These are phyloP conservation scores for Halichondria panicea DNA, from an alignment of 37 sponge, comb jelly and placozoan genomes.

Conservation along the genomic window DNA sequence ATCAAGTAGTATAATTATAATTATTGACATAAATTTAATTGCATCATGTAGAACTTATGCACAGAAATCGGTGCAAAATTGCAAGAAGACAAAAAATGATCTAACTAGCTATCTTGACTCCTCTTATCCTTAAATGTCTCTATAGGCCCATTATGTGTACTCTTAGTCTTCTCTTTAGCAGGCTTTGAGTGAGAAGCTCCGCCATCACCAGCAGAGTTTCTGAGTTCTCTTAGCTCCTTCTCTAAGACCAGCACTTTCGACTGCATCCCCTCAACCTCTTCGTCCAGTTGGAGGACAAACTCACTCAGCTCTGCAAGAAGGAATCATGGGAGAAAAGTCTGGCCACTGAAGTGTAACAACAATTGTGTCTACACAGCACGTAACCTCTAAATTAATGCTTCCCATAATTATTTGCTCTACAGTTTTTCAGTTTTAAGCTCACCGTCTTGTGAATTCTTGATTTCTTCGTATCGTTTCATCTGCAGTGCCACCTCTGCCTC, in stretches of 20 bases:
- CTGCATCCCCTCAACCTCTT: constrained; percentile 82
- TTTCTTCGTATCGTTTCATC: constrained; percentile 80
- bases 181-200: background rate
- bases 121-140: constrained; percentile 34
- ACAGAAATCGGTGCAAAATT: no score
- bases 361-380: constrained; percentile 2
- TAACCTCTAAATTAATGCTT: background rate
- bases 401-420: background rate
- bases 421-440: background rate
- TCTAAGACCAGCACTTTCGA: constrained; percentile 35
- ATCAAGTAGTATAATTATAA: no score
- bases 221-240: constrained; percentile 34
- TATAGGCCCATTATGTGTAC: constrained; percentile 23
- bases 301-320: constrained; percentile 72
- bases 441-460: constrained; percentile 74
- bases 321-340: background rate
- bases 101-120: constrained; percentile 1
- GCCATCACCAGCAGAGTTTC: background rate
- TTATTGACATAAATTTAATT: no score
- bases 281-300: constrained; percentile 85
- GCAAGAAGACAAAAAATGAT: no score
- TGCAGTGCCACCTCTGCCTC: constrained; percentile 93
- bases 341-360: background rate
- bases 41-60: no score
- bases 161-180: constrained; percentile 19